A percentile compares a stretch with the other conserved stretches of the same genome.
These are phyloP conservation scores for Drosophila nr. perissopoda DNA, from an alignment of 2,888 invertebrate genomes.

Conservation along the genomic window DNA sequence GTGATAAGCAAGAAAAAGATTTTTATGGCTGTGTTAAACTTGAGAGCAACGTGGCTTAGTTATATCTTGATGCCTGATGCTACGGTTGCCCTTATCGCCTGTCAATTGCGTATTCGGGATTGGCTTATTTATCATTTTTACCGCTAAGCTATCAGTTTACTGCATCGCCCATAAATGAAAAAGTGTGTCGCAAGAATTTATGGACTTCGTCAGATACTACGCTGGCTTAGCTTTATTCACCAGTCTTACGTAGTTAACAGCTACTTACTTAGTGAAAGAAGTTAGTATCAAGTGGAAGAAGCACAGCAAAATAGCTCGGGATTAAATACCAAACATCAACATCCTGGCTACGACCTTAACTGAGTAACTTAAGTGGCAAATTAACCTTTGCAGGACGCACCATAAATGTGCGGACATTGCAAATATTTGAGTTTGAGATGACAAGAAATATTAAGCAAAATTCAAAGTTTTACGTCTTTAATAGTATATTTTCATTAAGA, in stretches of 20 bases:
- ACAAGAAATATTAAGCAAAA: not conserved
- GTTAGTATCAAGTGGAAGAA: not conserved
- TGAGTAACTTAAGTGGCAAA: not conserved
- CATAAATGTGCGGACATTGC: not conserved
- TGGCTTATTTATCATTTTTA: conserved; percentile 75
- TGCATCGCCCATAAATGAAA: conserved; percentile 41
- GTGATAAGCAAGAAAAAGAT: conserved; percentile 31
- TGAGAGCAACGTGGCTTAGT: not conserved
- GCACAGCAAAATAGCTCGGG: not conserved
- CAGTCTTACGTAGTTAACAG: not conserved
- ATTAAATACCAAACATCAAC: not conserved
- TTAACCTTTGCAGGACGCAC: not conserved
- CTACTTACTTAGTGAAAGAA: not conserved
- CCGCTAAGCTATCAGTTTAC: conserved; percentile 65
- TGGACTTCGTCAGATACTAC: conserved; percentile 33
- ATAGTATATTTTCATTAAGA: not conserved
- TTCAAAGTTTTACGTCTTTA: not conserved
- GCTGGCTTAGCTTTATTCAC: conserved; percentile 59
- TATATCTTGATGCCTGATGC: not conserved
- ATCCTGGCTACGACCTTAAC: not conserved
- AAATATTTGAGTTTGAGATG: not conserved
- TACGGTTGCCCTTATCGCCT: conserved; percentile 23
- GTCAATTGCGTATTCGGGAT: conserved; percentile 59
- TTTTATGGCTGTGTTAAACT: conserved; percentile 22
- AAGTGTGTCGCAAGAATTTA: conserved; percentile 31